phyloP scores from a whole-genome alignment of 2,113 vertebrate genomes.

The Paedocypris sp. region DNA sequence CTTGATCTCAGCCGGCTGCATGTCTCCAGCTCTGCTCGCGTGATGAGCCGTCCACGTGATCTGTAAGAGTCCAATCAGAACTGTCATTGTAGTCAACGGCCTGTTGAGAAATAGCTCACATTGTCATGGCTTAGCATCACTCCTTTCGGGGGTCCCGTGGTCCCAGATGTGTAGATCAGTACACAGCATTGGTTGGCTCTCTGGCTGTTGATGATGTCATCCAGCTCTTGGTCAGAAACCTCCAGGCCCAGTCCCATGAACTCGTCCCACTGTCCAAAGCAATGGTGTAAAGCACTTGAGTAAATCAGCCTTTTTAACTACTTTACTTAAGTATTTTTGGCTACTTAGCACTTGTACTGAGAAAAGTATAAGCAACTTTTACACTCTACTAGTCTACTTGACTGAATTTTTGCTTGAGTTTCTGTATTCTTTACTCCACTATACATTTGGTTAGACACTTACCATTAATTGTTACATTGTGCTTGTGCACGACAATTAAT shows the following conservation, averaged over 20 bases:
- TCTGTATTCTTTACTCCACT: too few species aligned
- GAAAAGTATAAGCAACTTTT: too few species aligned
- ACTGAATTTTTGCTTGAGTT: too few species aligned
- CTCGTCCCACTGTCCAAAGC: conserved; percentile 70
- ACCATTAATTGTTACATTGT: too few species aligned
- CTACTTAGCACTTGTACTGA: too few species aligned
- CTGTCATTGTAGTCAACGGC: background rate
- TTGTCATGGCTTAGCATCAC: conserved; percentile 89
- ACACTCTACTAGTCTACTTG: too few species aligned
- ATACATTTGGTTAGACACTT: too few species aligned
- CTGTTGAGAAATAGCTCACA: conserved; percentile 43
- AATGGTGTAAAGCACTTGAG: too few species aligned
- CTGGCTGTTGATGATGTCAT: conserved; percentile 62
- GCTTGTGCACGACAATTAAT: too few species aligned
- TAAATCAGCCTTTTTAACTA: too few species aligned
- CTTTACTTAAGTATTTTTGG: too few species aligned
- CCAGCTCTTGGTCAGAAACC: conserved; percentile 59
- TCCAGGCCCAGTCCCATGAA: conserved; percentile 67
- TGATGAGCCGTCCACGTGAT: conserved; percentile 76
- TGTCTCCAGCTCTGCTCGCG: conserved; percentile 63
- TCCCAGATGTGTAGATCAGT: conserved; percentile 79
- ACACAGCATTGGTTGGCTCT: conserved; percentile 73
- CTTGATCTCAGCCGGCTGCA: conserved; percentile 68
- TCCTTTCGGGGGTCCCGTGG: conserved; percentile 77
- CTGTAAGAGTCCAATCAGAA: conserved; percentile 45